Evolutionary conservation across 2,113 vertebrate genomes (phyloP), one percentile per base, ranked within the genome.

Genomic region (Macquaria australasica): DNA sequence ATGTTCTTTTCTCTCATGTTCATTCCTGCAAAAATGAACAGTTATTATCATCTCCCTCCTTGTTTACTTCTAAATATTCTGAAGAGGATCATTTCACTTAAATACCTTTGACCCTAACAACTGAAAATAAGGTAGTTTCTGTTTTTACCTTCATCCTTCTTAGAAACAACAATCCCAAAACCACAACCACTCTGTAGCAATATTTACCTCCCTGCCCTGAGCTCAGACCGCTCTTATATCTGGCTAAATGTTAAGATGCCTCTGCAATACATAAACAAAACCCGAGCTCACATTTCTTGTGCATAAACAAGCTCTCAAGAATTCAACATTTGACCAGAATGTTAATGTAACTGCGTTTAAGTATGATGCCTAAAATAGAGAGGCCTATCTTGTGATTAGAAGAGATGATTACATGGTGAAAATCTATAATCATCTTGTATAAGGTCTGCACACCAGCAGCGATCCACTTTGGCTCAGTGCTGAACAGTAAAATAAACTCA

Each of bases 251-350:
- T 81, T 84, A 39, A 83, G 77, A 84, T 81, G 79, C 62, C 45
- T 87, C 62, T 67, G 71, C 25, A 45, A 56, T 25, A 77, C 82
- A 82, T 85, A 86, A 92, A 93, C 77, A 82, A 70, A 88, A 50
- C 9, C 58, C 14, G 1, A 55, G 60, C 79, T 89, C 45, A 51
- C 67, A 73, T 87, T 78, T 84, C 84, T 77, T 16, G 3, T 14
- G 8, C 6, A 50, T 77, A 83, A 87, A 87, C 82, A 82, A 70
- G 21, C 56, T 55, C 53, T 58, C 31, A 68, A 59, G 51, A 85
- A 77, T 81, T 72, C 58, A 41, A 82, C n/a, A 74, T 76, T 66
- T 70, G 71, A 66, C 68, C 55, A 55, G 43, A 62, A 73, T 63
- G 37, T 87, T 8, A 68, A 66, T 73, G 34, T 73, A 74, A 83